These are phyloP conservation scores for Homarus americanus DNA, from an alignment of 1,140 invertebrate genomes.

Conservation along the genomic window DNA sequence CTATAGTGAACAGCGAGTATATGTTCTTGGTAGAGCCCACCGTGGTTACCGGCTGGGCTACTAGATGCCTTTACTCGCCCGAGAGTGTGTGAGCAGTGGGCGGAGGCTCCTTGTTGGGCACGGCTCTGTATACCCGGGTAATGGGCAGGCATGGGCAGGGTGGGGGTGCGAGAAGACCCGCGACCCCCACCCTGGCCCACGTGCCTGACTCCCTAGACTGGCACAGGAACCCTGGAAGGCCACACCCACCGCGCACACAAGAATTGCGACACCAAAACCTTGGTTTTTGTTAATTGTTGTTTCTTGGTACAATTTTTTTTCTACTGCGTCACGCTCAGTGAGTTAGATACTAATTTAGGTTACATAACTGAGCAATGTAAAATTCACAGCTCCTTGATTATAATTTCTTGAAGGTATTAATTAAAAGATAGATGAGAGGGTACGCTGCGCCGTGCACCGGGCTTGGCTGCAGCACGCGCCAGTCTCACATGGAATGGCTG, in stretches of 20 bases:
- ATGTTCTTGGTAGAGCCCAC: conserved; percentile 42
- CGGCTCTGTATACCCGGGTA: conserved; percentile 16
- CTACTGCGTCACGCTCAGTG: conserved; percentile 64
- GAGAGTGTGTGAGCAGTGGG: conserved; percentile 14
- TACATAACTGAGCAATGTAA: conserved; percentile 55
- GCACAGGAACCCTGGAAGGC: conserved; percentile 19
- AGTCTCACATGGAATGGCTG: conserved; percentile 55
- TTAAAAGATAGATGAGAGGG: conserved; percentile 41
- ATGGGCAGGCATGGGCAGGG: not conserved
- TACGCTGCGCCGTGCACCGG: conserved; percentile 28
- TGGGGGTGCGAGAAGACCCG: not conserved
- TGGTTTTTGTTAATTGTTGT: conserved; percentile 29
- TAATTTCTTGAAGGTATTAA: conserved; percentile 40
- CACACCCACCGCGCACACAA: conserved; percentile 47
- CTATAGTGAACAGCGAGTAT: conserved; percentile 56
- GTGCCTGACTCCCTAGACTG: not conserved
- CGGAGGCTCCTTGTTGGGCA: conserved; percentile 24
- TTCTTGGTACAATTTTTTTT: conserved; percentile 1
- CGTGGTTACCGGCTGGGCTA: not conserved
- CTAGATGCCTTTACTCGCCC: not conserved
- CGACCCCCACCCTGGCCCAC: not conserved
- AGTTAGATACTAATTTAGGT: conserved; percentile 52
- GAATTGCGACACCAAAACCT: conserved; percentile 59
- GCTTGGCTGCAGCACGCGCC: conserved; percentile 39
- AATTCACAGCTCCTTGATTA: conserved; percentile 59